Evolutionary conservation across 2,888 invertebrate species (phyloP).

Genomic region (Caenorhabditis sinica): DNA sequence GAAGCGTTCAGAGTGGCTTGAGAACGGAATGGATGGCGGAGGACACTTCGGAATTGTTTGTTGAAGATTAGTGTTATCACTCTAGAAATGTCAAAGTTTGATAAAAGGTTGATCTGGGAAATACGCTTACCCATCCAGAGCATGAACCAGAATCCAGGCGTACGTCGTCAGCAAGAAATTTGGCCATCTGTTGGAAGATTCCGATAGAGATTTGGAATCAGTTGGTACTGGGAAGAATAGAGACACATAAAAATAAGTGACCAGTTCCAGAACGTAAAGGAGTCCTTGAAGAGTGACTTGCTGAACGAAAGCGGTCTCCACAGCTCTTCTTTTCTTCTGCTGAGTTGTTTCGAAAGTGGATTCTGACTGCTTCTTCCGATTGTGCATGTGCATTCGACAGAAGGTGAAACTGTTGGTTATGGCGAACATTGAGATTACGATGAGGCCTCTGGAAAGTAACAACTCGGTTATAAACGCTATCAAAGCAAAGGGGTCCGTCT

Average conservation of each 20-base stretch:
- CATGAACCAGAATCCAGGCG: conserved; percentile 72
- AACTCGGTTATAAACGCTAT: background rate
- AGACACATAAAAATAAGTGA: conserved; percentile 72
- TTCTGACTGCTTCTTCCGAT: conserved; percentile 63
- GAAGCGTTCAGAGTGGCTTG: conserved; percentile 57
- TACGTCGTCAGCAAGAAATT: conserved; percentile 74
- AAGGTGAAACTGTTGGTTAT: conserved; percentile 70
- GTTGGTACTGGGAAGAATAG: conserved; percentile 57
- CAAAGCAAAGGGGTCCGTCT: no score
- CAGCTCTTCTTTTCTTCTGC: conserved; percentile 66
- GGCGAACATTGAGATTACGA: conserved; percentile 71
- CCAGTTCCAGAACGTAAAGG: conserved; percentile 70
- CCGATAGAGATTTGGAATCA: conserved; percentile 18
- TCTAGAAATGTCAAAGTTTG: background rate
- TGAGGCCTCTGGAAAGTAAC: conserved; percentile 60
- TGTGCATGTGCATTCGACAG: conserved; percentile 72
- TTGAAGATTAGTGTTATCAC: conserved; percentile 69
- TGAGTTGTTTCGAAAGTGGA: conserved; percentile 67
- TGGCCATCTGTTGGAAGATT: conserved; percentile 71
- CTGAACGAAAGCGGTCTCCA: conserved; percentile 72
- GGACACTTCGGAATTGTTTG: conserved; percentile 69
- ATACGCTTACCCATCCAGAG: conserved; percentile 68
- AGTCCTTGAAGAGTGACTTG: conserved; percentile 74
- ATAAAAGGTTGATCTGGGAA: background rate
- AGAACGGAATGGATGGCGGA: conserved; percentile 58